These are phyloP conservation scores for Caranx melampygus DNA, from an alignment of 2,113 vertebrate species.

Conservation along the genomic window DNA sequence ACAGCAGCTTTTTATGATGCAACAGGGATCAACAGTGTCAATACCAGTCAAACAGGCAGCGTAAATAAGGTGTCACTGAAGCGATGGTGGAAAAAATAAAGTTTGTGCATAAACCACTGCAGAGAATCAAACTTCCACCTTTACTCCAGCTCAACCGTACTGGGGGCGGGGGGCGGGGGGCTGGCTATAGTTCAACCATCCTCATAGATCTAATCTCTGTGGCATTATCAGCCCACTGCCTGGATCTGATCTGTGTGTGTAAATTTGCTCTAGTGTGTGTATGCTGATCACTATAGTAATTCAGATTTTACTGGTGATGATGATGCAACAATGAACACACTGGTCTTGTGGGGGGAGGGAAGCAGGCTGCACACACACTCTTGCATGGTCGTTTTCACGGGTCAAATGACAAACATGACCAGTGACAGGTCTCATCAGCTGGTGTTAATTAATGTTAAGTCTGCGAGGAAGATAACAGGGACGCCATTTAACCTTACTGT, in stretches of 20 bases:
- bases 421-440: neutral
- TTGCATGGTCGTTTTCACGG: no score
- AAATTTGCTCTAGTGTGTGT: neutral
- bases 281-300: neutral
- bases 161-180: slow-evolving; percentile 21
- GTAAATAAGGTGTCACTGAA: slow-evolving; percentile 58
- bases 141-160: slow-evolving; percentile 66
- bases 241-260: slow-evolving; percentile 11
- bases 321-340: no score
- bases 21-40: slow-evolving; percentile 48
- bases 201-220: slow-evolving; percentile 62
- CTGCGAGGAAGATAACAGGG: neutral
- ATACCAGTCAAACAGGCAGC: slow-evolving; percentile 52
- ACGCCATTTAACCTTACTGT: neutral
- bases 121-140: slow-evolving; percentile 58
- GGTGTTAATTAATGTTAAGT: neutral
- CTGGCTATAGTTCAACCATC: slow-evolving; percentile 65
- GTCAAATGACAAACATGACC: neutral
- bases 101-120: slow-evolving; percentile 40
- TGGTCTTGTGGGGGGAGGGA: neutral
- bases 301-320: neutral
- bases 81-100: slow-evolving; percentile 38
- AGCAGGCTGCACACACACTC: neutral
- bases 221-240: slow-evolving; percentile 47
- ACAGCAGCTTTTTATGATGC: slow-evolving; percentile 23